phyloP scores from a whole-genome alignment of 2,113 vertebrate species.

The Marmota flaviventris region DNA sequence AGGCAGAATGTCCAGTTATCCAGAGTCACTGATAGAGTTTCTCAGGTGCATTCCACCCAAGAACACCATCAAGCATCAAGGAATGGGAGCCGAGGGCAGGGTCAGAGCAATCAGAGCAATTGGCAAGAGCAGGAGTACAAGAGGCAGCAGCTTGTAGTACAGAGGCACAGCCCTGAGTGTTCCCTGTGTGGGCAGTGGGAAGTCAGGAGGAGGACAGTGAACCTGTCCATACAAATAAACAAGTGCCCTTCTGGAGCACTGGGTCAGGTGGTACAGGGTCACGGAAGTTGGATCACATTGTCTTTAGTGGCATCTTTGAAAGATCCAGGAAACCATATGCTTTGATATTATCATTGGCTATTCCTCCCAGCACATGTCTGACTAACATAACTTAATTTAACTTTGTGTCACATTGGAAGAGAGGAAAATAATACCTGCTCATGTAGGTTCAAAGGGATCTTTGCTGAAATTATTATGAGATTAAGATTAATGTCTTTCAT shows the following conservation, averaged over 20 bases:
- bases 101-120: neutral
- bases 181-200: neutral
- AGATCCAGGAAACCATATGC: neutral
- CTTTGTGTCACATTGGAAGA: neutral
- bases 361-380: neutral
- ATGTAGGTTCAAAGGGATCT: neutral
- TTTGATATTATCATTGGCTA: neutral
- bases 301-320: neutral
- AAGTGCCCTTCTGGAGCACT: neutral
- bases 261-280: neutral
- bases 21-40: neutral
- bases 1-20: neutral
- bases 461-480: conserved; percentile 44
- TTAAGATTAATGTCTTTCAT: conserved; percentile 61
- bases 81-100: rapidly evolving
- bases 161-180: neutral
- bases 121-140: neutral
- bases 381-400: neutral
- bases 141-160: neutral
- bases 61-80: neutral
- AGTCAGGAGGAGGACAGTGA: neutral
- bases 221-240: neutral
- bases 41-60: neutral
- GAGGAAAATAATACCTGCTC: neutral
- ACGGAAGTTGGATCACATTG: neutral